These are phyloP conservation scores for Notamacropus eugenii DNA, from an alignment of 2,797 vertebrate species.

Conservation along the genomic window DNA sequence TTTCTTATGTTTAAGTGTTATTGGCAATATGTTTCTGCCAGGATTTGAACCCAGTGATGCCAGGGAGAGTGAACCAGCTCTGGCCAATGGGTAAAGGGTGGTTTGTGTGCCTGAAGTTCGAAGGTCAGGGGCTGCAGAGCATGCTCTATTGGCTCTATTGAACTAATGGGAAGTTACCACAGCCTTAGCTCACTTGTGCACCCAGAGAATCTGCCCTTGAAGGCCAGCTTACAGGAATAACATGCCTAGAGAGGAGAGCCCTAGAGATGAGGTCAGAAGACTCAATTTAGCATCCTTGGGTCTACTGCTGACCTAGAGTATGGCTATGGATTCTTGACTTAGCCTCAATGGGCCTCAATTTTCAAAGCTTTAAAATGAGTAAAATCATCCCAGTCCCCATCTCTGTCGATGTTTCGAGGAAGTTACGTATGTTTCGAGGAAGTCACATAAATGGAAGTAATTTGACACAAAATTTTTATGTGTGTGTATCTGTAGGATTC, in stretches of 20 bases:
- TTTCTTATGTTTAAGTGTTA: neutral
- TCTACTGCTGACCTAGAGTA: neutral
- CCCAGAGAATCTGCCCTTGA: neutral
- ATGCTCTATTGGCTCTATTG: neutral
- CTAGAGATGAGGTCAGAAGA: neutral
- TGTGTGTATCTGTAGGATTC: neutral
- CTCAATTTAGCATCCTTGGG: neutral
- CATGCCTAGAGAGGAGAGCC: neutral
- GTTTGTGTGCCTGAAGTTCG: neutral
- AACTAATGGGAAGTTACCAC: neutral
- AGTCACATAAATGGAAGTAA: neutral
- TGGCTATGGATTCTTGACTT: neutral
- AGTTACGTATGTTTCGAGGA: neutral
- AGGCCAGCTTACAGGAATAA: neutral
- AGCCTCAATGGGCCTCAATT: neutral
- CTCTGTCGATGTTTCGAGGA: neutral
- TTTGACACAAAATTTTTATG: neutral
- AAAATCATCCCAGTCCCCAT: neutral
- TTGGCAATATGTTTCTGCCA: neutral
- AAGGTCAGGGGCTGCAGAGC: neutral
- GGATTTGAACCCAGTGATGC: neutral
- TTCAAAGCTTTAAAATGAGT: neutral
- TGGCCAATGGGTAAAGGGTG: neutral
- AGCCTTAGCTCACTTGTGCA: neutral
- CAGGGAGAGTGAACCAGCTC: neutral